phyloP scores from a whole-genome alignment of 64 coral and sea anemone species.

The Platygyra sinensis region DNA sequence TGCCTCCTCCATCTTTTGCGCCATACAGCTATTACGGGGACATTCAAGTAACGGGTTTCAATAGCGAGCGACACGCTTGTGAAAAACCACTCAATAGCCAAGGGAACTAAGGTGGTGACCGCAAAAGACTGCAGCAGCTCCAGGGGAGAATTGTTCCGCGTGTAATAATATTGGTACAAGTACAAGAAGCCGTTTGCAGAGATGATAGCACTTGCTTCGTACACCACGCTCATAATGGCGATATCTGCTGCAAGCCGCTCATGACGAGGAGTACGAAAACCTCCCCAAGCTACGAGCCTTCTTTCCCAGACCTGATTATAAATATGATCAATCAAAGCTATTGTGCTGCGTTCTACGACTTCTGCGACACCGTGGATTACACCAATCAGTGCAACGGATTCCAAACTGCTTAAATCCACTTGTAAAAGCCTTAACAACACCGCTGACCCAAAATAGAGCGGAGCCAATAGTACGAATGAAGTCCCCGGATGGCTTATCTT shows the following conservation, averaged over 20 bases:
- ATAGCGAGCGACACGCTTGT: background rate
- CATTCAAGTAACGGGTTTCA: background rate
- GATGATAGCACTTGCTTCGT: slow-evolving; percentile 10
- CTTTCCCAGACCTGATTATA: background rate
- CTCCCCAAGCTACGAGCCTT: background rate
- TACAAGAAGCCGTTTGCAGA: slow-evolving; percentile 1
- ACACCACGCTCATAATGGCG: slow-evolving; percentile 12
- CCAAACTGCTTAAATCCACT: slow-evolving; percentile 1
- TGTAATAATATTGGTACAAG: slow-evolving; percentile 32
- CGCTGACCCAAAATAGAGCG: slow-evolving; percentile 17
- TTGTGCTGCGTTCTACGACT: background rate
- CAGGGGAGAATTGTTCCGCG: background rate
- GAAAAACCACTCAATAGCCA: slow-evolving; percentile 22
- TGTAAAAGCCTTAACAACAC: slow-evolving; percentile 21
- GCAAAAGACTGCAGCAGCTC: slow-evolving; percentile 5
- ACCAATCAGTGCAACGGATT: slow-evolving; percentile 14
- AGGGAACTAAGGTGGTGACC: background rate
- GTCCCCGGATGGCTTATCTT: slow-evolving; percentile 28
- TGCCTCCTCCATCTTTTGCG: slow-evolving; percentile 16
- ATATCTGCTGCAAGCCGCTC: slow-evolving; percentile 17
- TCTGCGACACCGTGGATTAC: slow-evolving; percentile 20
- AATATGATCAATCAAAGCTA: slow-evolving; percentile 8
- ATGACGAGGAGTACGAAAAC: slow-evolving; percentile 17
- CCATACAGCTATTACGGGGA: slow-evolving; percentile 13
- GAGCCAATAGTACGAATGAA: slow-evolving; percentile 15